Evolutionary conservation across 2,888 invertebrate genomes (phyloP), one percentile per base, ranked within the genome.

Genomic region (Chaetoderma sp.): DNA sequence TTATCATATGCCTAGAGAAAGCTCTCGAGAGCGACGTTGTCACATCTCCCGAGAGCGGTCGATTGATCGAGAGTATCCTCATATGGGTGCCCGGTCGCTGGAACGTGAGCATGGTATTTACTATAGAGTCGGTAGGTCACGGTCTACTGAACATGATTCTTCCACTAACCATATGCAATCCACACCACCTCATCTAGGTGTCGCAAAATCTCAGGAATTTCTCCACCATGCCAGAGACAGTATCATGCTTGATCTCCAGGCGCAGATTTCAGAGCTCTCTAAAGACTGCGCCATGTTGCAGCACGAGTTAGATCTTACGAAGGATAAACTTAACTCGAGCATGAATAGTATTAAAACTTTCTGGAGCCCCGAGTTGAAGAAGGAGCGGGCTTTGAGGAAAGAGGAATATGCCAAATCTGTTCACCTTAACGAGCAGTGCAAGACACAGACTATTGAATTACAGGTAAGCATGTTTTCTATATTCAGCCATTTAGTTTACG

Each of bases 301-400:
- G 61, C 80, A 83, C 63, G 85, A 86, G 54, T 71, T 84, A 32
- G 85, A 86, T 54, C 90, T 96, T 85, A 96, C 96, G 75, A 96
- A 96, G 88, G 96, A 98, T 89, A 98, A 98, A 88, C 90, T 98
- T 80, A 95, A 96, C 87, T 96, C 96, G 85, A 95, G 95, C 83
- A 99, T 99, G 98, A 98, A 98, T 89, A 97, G 96, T 88, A 99
- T 99, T 88, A 98, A 98, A 90, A 98, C 98, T 62, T 99, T 99
- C 89, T 99, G 99, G 99, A 97, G 97, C 86, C 99, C 99, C 23
- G 99, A 99, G 89, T 89, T 99, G 87, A 99, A 99, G 89, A 97
- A 98, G 88, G 98, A 99, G 88, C 89, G 98, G 73, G 95, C 96
- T 58, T 87, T 98, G 79, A 90, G 98, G 77, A 98, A 98, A 86